These are phyloP conservation scores for Cossypha heuglini DNA, from an alignment of 2,797 vertebrate species.

Conservation along the genomic window DNA sequence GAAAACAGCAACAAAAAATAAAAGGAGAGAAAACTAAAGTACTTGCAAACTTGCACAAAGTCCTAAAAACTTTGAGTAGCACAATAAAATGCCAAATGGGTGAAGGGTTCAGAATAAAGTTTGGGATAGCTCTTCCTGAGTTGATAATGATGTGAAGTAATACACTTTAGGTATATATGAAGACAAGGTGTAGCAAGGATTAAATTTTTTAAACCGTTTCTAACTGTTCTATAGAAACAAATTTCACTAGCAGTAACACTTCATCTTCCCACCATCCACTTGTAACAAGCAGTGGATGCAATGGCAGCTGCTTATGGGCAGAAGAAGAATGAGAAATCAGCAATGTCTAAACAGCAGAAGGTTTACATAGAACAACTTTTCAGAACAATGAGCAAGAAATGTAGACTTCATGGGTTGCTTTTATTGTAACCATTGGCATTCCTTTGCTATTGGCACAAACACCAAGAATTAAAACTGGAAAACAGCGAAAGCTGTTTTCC, in stretches of 20 bases:
- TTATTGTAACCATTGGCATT: slow-evolving; percentile 52
- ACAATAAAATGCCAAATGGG: slow-evolving; percentile 30
- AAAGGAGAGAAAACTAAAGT: background rate
- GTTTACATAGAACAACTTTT: slow-evolving; percentile 58
- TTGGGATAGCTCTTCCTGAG: slow-evolving; percentile 30
- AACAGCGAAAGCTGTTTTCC: slow-evolving; percentile 49
- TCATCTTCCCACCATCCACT: slow-evolving; percentile 17
- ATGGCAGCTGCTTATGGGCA: slow-evolving; percentile 57
- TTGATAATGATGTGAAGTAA: background rate
- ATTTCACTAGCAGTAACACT: slow-evolving; percentile 1
- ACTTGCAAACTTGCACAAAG: background rate
- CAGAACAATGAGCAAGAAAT: slow-evolving; percentile 62
- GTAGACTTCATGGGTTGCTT: slow-evolving; percentile 35
- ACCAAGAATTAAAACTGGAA: slow-evolving; percentile 49
- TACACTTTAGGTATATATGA: background rate
- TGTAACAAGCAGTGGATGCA: background rate
- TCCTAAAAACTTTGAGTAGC: slow-evolving; percentile 19
- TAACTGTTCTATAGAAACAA: background rate
- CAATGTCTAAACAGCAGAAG: slow-evolving; percentile 64
- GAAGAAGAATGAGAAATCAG: slow-evolving; percentile 63
- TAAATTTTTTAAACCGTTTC: background rate
- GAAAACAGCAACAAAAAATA: background rate
- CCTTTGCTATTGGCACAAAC: slow-evolving; percentile 55
- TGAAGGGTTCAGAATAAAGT: background rate
- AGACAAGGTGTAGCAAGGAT: background rate